Evolutionary conservation across 2,888 invertebrate species (phyloP), one percentile per base, ranked within the genome.

Genomic region (Lithosia quadra): DNA sequence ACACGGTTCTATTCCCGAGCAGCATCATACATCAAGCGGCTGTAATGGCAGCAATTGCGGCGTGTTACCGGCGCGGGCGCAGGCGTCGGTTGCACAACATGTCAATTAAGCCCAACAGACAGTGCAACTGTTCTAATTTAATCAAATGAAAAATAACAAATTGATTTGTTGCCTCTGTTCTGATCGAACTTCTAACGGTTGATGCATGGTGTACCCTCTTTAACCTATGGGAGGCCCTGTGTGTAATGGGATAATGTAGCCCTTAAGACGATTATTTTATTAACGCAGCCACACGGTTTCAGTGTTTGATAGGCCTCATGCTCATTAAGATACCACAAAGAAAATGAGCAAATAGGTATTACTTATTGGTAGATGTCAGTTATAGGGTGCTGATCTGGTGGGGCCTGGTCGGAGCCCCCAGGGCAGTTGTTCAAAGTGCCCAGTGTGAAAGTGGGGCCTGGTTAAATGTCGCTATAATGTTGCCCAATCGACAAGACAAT

Each of bases 51-150:
- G 56, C 36, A 53, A 33, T 21, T 63, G 33, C 62, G 33, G 22
- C 28, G 56, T 13, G 58, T 13, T n/a, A 49, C n/a, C 24, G 62
- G 58, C 58, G 58, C 60, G 36, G 43, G 64, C 57, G 61, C 61
- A 67, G 49, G 68, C 68, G 57, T 49, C 39, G 28, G n/a, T 63
- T 67, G 69, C 66, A 66, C 61, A 68, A 63, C 56, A 55, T 61
- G 22, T 62, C 67, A 67, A 72, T 71, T 59, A 65, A 68, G 28
- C 58, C 63, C 56, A 64, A 58, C 43, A n/a, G 43, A 66, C 60
- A 24, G 34, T 39, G 63, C 36, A 49, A 63, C 56, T 59, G 57
- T 21, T 68, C 43, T 64, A 62, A 58, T 66, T 66, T 39, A 72
- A 66, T 69, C 39, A 43, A 67, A 24, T 22, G 39, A 58, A 58